phyloP scores from a whole-genome alignment of 2,113 vertebrate species.

The Ginglymostoma cirratum region DNA sequence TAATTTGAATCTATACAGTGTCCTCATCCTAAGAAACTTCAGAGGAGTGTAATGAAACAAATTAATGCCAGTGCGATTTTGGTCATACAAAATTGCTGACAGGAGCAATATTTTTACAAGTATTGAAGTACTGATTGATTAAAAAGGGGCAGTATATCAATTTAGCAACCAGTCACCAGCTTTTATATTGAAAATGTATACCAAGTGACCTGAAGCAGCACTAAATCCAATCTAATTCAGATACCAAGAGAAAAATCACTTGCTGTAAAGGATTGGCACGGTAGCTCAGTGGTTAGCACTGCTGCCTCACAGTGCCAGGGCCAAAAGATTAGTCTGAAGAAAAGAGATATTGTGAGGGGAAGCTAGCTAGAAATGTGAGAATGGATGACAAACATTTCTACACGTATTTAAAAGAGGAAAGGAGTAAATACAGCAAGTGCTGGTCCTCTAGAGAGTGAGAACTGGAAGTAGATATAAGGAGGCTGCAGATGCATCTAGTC shows the following conservation, averaged over 20 bases:
- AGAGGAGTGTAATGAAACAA: background rate
- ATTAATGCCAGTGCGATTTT: background rate
- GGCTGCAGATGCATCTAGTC: too few species aligned
- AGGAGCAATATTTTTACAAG: background rate
- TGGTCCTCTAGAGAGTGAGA: too few species aligned
- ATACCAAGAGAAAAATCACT: background rate
- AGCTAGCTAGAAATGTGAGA: too few species aligned
- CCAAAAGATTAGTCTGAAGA: too few species aligned
- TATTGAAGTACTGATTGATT: background rate
- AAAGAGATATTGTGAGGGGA: too few species aligned
- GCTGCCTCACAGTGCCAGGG: too few species aligned
- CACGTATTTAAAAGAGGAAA: too few species aligned
- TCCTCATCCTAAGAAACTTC: background rate
- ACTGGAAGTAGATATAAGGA: too few species aligned
- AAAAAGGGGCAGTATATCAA: background rate
- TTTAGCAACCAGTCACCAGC: background rate
- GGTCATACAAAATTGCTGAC: background rate
- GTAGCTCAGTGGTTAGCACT: too few species aligned
- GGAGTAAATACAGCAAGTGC: too few species aligned
- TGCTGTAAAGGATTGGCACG: background rate
- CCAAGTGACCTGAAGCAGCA: background rate
- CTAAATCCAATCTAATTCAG: background rate
- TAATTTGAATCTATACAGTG: background rate
- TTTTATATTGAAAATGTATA: slow-evolving; percentile 3
- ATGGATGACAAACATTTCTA: too few species aligned